phyloP scores from a whole-genome alignment of 92 coral and sea anemone genomes.

The Phymanthus crucifer region DNA sequence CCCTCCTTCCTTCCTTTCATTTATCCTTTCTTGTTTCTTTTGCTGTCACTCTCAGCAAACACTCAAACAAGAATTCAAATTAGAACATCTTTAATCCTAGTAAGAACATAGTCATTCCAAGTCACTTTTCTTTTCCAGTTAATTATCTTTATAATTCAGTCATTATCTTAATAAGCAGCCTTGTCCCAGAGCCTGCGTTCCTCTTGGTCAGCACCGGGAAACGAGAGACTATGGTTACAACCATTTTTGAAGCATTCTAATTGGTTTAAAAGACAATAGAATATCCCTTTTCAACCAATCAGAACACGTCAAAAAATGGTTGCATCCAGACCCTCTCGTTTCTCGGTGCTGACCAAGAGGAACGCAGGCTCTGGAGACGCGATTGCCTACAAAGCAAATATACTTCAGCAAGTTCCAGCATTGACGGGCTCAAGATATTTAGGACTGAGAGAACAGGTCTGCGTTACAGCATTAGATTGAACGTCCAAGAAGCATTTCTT shows the following conservation, averaged over 20 bases:
- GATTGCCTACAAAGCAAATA: neutral
- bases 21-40: neutral
- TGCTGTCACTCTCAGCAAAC: neutral
- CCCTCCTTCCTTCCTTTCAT: neutral
- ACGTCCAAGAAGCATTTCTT: constrained; percentile 29
- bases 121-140: neutral
- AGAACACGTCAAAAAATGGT: no score
- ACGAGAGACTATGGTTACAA: no score
- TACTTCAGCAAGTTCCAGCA: constrained; percentile 23
- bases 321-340: no score
- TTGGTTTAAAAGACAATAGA: no score
- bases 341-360: no score
- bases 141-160: neutral
- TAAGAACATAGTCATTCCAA: neutral
- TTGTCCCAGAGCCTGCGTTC: no score
- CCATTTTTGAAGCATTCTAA: no score
- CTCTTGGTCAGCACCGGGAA: no score
- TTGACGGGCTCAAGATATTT: constrained; percentile 2
- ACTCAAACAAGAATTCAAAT: no score
- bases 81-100: neutral
- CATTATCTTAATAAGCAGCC: no score
- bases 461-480: neutral
- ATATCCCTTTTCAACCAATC: no score
- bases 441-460: constrained; percentile 20
- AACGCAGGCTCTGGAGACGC: no score